Percentiles rank a stretch among this genome's conserved stretches.
Evolutionary conservation across 2,888 invertebrate genomes (phyloP).

Genomic region (Pherbina coryleti): DNA sequence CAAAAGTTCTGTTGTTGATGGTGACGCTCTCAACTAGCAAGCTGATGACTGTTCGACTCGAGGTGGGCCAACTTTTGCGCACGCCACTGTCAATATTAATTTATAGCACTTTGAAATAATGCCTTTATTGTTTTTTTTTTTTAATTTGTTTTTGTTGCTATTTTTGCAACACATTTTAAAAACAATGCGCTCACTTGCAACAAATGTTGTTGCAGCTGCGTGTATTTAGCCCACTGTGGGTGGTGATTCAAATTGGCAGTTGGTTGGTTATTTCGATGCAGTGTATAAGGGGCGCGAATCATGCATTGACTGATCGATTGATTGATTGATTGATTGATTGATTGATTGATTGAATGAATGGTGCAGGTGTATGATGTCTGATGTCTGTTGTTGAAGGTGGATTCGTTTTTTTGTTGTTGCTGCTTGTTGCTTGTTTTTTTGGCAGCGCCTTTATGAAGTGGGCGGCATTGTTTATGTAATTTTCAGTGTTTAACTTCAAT

Average conservation of each 20-base stretch:
- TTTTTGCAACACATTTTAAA: not conserved
- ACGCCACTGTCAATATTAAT: conserved; percentile 20
- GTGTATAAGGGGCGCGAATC: not conserved
- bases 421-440: not conserved
- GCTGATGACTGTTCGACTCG: not conserved
- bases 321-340: conserved; percentile 6
- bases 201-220: not conserved
- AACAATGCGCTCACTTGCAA: not conserved
- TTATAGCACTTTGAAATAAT: conserved; percentile 10
- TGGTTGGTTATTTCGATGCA: not conserved
- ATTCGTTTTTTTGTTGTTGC: not conserved
- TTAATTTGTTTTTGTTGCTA: not conserved
- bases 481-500: too few species aligned
- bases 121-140: not conserved
- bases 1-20: not conserved
- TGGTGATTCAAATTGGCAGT: not conserved
- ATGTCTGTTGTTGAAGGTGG: not conserved
- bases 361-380: conserved; percentile 12
- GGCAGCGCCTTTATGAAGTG: too few species aligned
- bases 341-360: conserved; percentile 3
- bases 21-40: not conserved
- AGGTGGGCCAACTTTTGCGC: not conserved
- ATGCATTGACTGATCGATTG: not conserved
- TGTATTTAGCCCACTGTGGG: not conserved
- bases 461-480: too few species aligned